Conservation (phyloP, 1,140 invertebrate species). For the Coenobita brevimanus region DNA sequence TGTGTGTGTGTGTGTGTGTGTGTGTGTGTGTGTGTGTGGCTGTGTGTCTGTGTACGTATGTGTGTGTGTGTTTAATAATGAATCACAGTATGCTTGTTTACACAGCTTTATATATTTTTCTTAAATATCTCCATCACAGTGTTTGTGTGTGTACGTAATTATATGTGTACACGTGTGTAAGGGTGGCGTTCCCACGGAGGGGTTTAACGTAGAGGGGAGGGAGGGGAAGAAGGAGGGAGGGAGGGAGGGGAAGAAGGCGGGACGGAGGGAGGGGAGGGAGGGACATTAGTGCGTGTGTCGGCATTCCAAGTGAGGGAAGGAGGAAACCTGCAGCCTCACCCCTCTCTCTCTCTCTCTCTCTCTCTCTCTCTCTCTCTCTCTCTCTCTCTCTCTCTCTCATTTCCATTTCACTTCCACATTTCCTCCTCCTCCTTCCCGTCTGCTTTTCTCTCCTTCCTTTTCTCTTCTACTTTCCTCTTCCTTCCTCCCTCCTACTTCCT, state of each 20-base stretch:
- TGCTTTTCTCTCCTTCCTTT: no score
- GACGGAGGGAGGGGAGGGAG: background rate
- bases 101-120: no score
- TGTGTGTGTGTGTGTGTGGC: conserved; percentile 2
- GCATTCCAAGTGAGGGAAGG: conserved; percentile 19
- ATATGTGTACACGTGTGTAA: background rate
- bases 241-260: background rate
- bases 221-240: background rate
- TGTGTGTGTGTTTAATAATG: background rate
- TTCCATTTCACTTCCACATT: no score
- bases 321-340: background rate
- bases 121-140: background rate
- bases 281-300: conserved; percentile 26
- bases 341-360: background rate
- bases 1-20: conserved; percentile 38
- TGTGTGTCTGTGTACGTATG: no score
- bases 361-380: background rate
- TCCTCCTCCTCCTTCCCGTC: no score
- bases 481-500: no score
- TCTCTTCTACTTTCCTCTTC: no score
- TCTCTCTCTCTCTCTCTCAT: no score
- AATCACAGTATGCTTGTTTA: background rate
- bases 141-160: conserved; percentile 10
- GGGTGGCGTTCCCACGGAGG: conserved; percentile 29
- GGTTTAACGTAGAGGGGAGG: conserved; percentile 40